phyloP scores from a whole-genome alignment of 1,140 invertebrate genomes.

The Brachionus koreanus region DNA sequence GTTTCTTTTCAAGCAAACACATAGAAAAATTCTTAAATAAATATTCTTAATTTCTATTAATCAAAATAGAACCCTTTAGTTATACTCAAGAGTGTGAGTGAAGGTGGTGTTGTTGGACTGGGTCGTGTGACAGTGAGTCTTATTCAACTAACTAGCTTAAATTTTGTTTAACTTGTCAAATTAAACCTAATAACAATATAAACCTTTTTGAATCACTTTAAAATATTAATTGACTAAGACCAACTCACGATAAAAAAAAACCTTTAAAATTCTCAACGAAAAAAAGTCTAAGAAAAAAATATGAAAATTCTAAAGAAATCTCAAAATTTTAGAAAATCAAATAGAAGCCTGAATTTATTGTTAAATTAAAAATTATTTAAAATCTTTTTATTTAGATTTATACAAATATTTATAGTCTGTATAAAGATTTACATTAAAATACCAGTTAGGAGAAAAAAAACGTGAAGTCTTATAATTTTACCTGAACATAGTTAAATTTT shows the following conservation, averaged over 20 bases:
- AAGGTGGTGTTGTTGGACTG: not conserved
- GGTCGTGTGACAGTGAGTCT: not conserved
- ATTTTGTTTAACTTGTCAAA: constrained; percentile 31
- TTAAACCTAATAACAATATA: constrained; percentile 19
- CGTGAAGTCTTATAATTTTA: not conserved
- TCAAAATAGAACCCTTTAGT: constrained; percentile 32
- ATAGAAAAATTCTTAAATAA: constrained; percentile 16
- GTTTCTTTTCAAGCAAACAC: not conserved
- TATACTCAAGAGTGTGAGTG: not conserved
- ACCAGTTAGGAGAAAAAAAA: not conserved
- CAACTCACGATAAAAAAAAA: not conserved
- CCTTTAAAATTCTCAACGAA: not conserved
- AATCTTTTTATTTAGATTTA: constrained; percentile 5
- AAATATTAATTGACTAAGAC: constrained; percentile 34
- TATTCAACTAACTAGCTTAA: not conserved
- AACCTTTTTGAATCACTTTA: constrained; percentile 28
- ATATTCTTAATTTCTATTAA: constrained; percentile 18
- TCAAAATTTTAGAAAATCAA: not conserved
- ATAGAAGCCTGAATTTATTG: not conserved
- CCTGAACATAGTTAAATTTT: not conserved
- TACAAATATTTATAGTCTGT: constrained; percentile 3
- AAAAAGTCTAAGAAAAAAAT: not conserved
- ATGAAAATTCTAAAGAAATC: not conserved
- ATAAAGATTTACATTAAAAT: constrained; percentile 5
- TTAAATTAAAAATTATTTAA: constrained; percentile 13